Conservation (phyloP, 2,888 invertebrate species). For the Doris montereyensis region DNA sequence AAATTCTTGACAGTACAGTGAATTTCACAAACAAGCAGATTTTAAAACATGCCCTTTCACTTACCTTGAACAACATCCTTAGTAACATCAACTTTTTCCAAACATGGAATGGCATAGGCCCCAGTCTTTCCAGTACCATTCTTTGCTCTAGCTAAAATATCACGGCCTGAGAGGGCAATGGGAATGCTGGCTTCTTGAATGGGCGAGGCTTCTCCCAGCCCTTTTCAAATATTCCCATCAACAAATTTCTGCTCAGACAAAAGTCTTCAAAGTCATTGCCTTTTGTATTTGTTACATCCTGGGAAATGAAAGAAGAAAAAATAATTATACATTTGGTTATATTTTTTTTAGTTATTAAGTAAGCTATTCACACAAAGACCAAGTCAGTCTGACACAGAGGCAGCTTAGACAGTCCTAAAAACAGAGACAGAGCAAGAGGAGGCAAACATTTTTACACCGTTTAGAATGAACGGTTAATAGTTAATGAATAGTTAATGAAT, state of each 20-base stretch:
- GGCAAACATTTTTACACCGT: neutral
- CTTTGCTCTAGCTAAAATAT: constrained; percentile 98
- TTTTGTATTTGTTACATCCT: constrained; percentile 99
- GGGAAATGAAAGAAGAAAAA: constrained; percentile 32
- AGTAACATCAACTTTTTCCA: constrained; percentile 86
- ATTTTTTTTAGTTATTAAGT: neutral
- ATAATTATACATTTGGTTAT: neutral
- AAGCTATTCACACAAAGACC: neutral
- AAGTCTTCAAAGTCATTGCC: constrained; percentile 99
- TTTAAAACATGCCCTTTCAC: too few relatives aligned
- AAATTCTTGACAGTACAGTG: too few relatives aligned
- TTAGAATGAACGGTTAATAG: too few relatives aligned
- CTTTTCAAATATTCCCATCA: constrained; percentile 99
- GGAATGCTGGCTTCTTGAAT: constrained; percentile 97
- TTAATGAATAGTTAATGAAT: too few relatives aligned
- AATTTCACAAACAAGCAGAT: too few relatives aligned
- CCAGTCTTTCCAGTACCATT: constrained; percentile 99
- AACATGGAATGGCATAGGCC: constrained; percentile 97
- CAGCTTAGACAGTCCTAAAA: neutral
- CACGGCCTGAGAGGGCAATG: constrained; percentile 96
- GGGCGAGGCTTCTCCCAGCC: constrained; percentile 99
- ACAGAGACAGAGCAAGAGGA: neutral
- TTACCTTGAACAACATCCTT: constrained; percentile 92
- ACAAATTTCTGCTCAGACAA: constrained; percentile 94
- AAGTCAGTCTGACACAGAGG: neutral